These are phyloP conservation scores for Strongylocentrotus purpuratus DNA, from an alignment of 35 echinoderm and acorn worm genomes.

Conservation along the genomic window DNA sequence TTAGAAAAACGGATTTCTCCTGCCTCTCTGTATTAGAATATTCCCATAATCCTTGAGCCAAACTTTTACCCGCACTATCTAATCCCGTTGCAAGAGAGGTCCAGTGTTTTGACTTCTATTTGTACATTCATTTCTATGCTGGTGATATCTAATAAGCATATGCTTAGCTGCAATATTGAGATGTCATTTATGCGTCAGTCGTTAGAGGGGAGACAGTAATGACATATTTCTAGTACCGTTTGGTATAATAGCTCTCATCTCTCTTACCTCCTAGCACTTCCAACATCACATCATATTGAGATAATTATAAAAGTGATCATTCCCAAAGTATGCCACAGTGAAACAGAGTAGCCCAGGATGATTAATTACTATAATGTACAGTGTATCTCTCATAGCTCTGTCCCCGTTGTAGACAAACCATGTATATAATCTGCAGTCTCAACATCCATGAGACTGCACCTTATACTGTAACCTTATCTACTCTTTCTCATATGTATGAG, in stretches of 20 bases:
- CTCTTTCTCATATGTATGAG: not conserved
- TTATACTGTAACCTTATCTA: not conserved
- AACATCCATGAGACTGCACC: not conserved
- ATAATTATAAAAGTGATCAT: not conserved
- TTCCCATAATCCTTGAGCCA: no score
- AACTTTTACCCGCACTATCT: no score
- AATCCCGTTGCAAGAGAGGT: no score
- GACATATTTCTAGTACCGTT: no score
- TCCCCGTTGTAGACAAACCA: constrained; percentile 24
- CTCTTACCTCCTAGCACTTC: not conserved
- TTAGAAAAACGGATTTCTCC: no score
- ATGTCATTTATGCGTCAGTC: no score
- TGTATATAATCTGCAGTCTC: not conserved
- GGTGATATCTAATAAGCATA: no score
- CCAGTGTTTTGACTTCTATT: no score
- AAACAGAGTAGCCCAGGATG: not conserved
- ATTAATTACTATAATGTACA: not conserved
- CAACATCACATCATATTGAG: not conserved
- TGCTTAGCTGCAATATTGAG: no score
- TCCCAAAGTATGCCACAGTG: not conserved
- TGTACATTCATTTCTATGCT: no score
- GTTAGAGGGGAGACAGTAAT: no score
- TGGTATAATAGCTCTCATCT: not conserved
- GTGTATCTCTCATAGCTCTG: not conserved
- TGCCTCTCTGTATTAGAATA: no score